Percentiles rank a stretch among this genome's conserved stretches.
Evolutionary conservation across 2,797 vertebrate species (phyloP).

Genomic region (Chromobotia macracanthus): DNA sequence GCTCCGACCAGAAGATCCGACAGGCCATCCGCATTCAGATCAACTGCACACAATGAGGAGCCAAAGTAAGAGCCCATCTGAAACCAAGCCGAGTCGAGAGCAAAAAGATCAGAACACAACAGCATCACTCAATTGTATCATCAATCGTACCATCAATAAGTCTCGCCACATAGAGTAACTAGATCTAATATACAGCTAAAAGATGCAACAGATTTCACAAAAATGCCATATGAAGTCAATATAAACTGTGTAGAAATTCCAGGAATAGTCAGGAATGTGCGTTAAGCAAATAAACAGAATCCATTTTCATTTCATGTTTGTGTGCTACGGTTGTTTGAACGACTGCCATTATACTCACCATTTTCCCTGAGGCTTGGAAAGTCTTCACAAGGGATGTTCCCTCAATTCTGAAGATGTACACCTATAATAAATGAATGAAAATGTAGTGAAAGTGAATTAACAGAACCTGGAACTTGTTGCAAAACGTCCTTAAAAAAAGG

Average conservation of each 20-base stretch:
- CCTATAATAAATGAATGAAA: conserved; percentile 70
- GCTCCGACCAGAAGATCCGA: conserved; percentile 98
- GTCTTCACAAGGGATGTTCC: conserved; percentile 87
- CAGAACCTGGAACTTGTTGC: not conserved
- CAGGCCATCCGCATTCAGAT: conserved; percentile 94
- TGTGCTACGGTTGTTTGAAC: no score
- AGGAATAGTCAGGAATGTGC: no score
- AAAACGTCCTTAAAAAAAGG: not conserved
- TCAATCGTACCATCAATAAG: no score
- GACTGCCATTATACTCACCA: conserved; percentile 79
- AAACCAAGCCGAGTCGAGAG: conserved; percentile 91
- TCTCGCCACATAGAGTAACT: conserved; percentile 30
- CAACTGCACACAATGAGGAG: conserved; percentile 99
- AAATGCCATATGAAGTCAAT: no score
- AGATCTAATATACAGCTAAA: no score
- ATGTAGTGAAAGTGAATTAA: conserved; percentile 2
- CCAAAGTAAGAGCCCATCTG: conserved; percentile 99
- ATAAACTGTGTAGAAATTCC: no score
- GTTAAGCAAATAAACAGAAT: not conserved
- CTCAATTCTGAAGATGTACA: conserved; percentile 96
- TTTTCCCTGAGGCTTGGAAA: conserved; percentile 96
- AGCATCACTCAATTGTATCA: not conserved
- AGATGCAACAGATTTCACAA: no score
- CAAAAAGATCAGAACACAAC: conserved; percentile 82
- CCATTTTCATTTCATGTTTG: not conserved